Base-by-base conservation (phyloP, 2,888 invertebrate genomes). In the Itoplectis maculator region DNA sequence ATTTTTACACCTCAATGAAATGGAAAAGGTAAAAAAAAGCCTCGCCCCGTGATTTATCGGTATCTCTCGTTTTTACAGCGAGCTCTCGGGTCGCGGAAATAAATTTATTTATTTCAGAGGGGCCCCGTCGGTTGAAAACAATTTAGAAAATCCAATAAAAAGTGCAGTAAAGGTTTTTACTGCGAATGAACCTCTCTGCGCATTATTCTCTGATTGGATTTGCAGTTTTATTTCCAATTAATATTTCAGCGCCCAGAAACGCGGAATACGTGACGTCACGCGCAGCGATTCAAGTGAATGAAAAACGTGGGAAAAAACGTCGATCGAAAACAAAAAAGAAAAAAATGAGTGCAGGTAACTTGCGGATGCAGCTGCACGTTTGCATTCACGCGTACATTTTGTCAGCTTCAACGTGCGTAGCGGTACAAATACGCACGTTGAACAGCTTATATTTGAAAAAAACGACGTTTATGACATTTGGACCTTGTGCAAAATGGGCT, bases 141-240 rank as follows among this genome's bases (percentile, higher is more conserved):
- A 54, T 54, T 54, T 54, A 1, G 4, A 23, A 11, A 54, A 23
- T 23, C 11, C 13, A 23, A 54, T 54, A 23, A 23, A 54, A 54
- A 54, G 2, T 23, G 23, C 54, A 23, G n/a, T 54, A 54, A 23
- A 54, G 2, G 11, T 54, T 54, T n/a, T 54, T 54, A 23, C 11
- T 54, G 9, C 0, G 9, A 20, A 23, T 15, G 11, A 23, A 8
- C 11, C 11, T 23, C 54, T 3, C n/a, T 11, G 23, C 23, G 23
- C 51, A 23, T 23, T 23, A 54, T 54, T 54, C 23, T 5, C 51
- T 23, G 51, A 54, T 54, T 54, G 51, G 8, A 54, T 54, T 23
- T 54, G 9, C 23, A 54, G 51, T 23, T 54, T 54, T 23, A 23
- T 54, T 23, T 8, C 23, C 51, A 54, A 54, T 54, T 20, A 54